Evolutionary conservation across 2,113 vertebrate genomes (phyloP).

Genomic region (Prinia subflava): DNA sequence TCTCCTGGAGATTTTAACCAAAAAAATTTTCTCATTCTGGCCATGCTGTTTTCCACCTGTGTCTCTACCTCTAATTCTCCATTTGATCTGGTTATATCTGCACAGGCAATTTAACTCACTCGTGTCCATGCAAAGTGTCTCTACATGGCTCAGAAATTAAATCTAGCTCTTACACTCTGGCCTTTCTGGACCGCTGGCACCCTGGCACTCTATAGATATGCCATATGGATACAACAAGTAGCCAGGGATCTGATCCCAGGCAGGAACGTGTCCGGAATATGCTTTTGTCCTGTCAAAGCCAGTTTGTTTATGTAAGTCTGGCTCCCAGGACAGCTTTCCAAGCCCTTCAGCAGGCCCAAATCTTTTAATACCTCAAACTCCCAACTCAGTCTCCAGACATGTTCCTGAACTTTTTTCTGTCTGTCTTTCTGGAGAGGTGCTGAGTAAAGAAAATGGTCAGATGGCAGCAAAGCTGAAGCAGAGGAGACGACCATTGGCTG

Average conservation of each 20-base stretch:
- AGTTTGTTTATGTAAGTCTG: conserved; percentile 27
- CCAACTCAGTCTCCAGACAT: background rate
- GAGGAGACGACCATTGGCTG: background rate
- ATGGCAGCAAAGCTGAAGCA: background rate
- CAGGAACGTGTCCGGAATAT: conserved; percentile 16
- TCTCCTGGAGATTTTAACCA: background rate
- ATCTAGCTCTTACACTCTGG: conserved; percentile 9
- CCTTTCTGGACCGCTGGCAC: conserved; percentile 24
- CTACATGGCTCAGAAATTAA: background rate
- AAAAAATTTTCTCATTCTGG: background rate
- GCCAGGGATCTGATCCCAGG: conserved; percentile 35
- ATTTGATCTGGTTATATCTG: background rate
- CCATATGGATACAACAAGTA: conserved; percentile 48
- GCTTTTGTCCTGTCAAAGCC: conserved; percentile 4
- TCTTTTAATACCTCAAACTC: background rate
- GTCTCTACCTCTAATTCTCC: background rate
- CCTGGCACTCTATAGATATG: conserved; percentile 22
- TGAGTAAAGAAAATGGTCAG: background rate
- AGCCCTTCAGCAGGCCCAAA: background rate
- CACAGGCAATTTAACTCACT: background rate
- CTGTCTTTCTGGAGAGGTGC: background rate
- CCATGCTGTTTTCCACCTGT: background rate
- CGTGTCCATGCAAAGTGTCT: background rate
- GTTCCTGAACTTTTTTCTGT: background rate
- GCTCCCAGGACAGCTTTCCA: conserved; percentile 8